Conservation (phyloP, 37 sponge, comb jelly and placozoan species). For the Hormiphora californensis region DNA sequence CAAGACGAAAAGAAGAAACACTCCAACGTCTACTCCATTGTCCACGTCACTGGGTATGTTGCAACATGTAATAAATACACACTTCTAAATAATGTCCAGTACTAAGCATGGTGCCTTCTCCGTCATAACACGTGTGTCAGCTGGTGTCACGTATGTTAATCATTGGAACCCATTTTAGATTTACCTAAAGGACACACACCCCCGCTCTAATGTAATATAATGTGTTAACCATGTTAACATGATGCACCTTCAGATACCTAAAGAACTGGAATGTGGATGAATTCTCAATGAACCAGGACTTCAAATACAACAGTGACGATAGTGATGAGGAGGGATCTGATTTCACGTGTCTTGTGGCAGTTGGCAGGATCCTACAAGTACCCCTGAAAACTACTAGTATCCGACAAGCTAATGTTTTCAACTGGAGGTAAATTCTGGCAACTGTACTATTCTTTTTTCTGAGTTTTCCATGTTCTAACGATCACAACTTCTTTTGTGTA, state of each 20-base stretch:
- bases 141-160: no score
- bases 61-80: no score
- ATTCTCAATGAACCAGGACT: conserved; percentile 27
- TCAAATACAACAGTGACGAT: conserved; percentile 31
- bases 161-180: no score
- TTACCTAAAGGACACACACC: no score
- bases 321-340: conserved; percentile 5
- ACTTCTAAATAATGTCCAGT: no score
- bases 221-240: not conserved
- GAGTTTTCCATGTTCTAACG: no score
- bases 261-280: conserved; percentile 48
- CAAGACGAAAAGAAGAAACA: conserved; percentile 9
- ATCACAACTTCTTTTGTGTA: no score
- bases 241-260: not conserved
- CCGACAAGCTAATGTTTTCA: conserved; percentile 21
- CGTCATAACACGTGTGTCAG: no score
- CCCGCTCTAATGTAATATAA: no score
- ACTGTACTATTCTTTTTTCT: no score
- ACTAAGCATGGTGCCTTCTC: no score
- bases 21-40: not conserved
- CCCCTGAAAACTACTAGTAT: conserved; percentile 44
- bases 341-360: conserved; percentile 44
- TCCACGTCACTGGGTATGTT: conserved; percentile 19
- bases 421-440: conserved; percentile 42
- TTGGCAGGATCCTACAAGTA: conserved; percentile 21